Conservation (phyloP, 2,113 vertebrate genomes). For the Abramis brama region DNA sequence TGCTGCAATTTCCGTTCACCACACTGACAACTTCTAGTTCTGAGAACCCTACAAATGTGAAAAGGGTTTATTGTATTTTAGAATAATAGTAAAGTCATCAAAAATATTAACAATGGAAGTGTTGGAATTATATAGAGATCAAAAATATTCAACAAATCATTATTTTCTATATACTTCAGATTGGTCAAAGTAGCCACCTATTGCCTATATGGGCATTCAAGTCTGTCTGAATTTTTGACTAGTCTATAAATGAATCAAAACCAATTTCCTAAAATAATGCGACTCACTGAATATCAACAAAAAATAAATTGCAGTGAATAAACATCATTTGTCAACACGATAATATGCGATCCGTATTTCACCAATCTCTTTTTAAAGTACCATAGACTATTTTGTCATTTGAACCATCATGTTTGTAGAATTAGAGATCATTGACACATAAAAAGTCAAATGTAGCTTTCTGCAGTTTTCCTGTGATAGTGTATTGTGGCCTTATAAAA, state of each 20-base stretch:
- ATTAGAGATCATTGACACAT: neutral
- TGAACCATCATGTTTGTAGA: neutral
- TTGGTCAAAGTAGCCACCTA: neutral
- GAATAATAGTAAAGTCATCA: neutral
- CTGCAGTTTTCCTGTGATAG: slow-evolving; percentile 26
- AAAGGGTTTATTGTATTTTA: no score
- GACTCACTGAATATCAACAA: neutral
- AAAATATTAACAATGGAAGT: neutral
- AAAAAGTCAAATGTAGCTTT: slow-evolving; percentile 27
- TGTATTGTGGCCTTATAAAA: slow-evolving; percentile 42
- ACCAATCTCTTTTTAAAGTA: neutral
- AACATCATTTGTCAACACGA: neutral
- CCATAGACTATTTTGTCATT: neutral
- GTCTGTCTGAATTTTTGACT: neutral
- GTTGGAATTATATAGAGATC: neutral
- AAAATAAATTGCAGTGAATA: neutral
- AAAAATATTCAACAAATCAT: neutral
- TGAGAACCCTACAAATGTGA: no score
- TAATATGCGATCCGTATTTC: slow-evolving; percentile 2
- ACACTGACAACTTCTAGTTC: no score
- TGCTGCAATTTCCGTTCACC: no score
- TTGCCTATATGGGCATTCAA: neutral
- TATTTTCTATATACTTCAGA: neutral
- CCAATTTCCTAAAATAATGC: neutral
- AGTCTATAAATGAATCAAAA: neutral